Conservation (phyloP, 2,113 vertebrate species). For the Pangasianodon gigas region DNA sequence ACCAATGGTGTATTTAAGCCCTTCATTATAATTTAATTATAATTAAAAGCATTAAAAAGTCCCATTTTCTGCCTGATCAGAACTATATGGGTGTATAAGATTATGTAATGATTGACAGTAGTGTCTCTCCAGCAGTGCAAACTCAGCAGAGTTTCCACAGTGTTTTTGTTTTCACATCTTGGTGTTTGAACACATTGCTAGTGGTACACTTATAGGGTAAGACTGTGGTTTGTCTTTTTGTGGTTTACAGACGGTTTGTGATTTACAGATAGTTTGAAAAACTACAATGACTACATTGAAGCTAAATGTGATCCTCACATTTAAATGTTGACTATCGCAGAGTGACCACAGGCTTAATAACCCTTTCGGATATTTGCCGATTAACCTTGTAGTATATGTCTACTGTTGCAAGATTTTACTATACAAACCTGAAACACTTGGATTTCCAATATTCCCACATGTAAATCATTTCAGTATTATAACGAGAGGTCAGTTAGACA, state of each 20-base stretch:
- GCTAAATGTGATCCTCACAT: not conserved
- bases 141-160: not conserved
- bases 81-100: not conserved
- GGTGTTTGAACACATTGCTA: not conserved
- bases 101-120: not conserved
- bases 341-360: not conserved
- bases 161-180: not conserved
- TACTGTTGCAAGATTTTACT: not conserved
- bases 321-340: not conserved
- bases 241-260: not conserved
- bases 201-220: not conserved
- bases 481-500: not conserved
- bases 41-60: not conserved
- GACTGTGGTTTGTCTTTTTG: not conserved
- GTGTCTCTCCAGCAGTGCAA: not conserved
- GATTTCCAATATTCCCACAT: not conserved
- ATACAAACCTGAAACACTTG: not conserved
- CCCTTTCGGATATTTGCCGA: not conserved
- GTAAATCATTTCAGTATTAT: not conserved
- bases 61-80: not conserved
- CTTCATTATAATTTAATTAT: not conserved
- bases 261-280: not conserved
- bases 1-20: not conserved
- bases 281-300: not conserved
- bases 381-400: not conserved